phyloP scores from a whole-genome alignment of 2,113 vertebrate genomes.

The Prinia subflava region DNA sequence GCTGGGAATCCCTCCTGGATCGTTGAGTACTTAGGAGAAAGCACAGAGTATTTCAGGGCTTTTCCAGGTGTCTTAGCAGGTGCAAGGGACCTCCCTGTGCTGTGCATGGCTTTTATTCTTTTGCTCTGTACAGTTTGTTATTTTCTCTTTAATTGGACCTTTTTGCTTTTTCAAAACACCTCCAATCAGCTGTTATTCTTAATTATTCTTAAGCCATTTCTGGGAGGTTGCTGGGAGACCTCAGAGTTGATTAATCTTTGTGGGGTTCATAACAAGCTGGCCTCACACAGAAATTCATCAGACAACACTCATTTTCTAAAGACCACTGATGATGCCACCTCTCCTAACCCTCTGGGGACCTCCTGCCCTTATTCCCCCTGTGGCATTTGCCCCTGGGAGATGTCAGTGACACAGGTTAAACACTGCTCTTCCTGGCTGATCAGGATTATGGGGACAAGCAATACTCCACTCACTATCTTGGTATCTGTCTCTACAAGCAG shows the following conservation, averaged over 20 bases:
- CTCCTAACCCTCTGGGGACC: not conserved
- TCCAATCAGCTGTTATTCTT: not conserved
- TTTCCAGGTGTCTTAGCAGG: not conserved
- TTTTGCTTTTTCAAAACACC: not conserved
- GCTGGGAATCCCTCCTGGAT: not conserved
- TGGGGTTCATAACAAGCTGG: not conserved
- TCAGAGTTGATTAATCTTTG: not conserved
- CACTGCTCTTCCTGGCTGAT: not conserved
- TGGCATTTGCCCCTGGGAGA: not conserved
- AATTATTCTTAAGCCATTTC: not conserved
- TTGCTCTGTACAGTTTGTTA: not conserved
- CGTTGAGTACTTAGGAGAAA: not conserved
- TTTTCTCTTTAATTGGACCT: not conserved
- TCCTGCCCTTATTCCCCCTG: not conserved
- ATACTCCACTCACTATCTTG: not conserved
- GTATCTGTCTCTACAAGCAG: not conserved
- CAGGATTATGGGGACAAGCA: not conserved
- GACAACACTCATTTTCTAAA: not conserved
- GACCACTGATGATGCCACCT: fast-evolving
- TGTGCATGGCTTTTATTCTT: not conserved
- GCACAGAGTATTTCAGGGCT: no score
- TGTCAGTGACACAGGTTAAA: not conserved
- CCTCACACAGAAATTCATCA: not conserved
- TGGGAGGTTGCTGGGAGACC: not conserved
- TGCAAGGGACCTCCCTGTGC: not conserved